Base-by-base conservation (phyloP, 2,113 vertebrate genomes). In the Alouatta palliata region DNA sequence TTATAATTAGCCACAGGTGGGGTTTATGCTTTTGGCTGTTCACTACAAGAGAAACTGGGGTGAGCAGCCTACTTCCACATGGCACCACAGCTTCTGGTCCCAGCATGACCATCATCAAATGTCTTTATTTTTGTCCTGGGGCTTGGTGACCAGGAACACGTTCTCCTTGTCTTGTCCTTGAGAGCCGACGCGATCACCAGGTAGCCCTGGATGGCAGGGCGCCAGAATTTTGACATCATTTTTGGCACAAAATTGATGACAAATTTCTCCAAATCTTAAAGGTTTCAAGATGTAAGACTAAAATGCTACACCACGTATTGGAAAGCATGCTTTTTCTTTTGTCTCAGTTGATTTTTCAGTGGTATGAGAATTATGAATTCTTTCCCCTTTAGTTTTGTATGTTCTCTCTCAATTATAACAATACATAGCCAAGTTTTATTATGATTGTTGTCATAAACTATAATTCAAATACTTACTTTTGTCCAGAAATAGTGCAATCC, bases 181-280 rank as follows among this genome's bases (percentile, higher is more conserved):
- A 56, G 9, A 93, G 10, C 79, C 52, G 47, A 96, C 43, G 83
- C 1, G 37, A 95, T 94, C 93, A 96, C 91, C 97, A 98, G 96
- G 97, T 98, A 97, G 97, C 90, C 94, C 81, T 23, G 43, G 40
- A 45, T 97, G 98, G 97, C 95, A 81, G 40, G 76, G 32, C 0
- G 83, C 97, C 98, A 98, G 95, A 66, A 86, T 93, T 96, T 64
- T 98, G 98, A 98, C 98, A 98, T 98, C 64, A 97, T 96, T 98
- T 98, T 94, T 97, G 98, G 97, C 97, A 98, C 89, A 80, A 97
- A 98, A 98, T 98, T 98, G 97, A 95, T 98, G 97, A 94, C 19
- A 73, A 97, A 97, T 98, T 96, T 97, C 84, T 98, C 79, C 97
- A 98, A 97, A 97, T 96, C 40, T 16, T 96, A 91, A 93, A 98